phyloP scores from a whole-genome alignment of 2,888 invertebrate species.

The Acanthococcus lagerstroemiae region DNA sequence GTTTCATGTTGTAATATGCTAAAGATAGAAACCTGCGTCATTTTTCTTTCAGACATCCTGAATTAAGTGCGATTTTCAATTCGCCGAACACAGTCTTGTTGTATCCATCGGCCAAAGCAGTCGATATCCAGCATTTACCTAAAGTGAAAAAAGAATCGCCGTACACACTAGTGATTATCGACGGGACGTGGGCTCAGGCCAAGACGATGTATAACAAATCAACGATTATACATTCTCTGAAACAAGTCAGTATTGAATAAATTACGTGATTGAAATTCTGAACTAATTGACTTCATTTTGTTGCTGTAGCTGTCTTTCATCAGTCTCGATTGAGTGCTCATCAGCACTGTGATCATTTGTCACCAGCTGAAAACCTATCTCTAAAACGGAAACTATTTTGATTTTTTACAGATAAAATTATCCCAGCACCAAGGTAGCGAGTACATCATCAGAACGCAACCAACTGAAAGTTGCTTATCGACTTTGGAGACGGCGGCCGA shows the following conservation, averaged over 20 bases:
- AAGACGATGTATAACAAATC: constrained; percentile 82
- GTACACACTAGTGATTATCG: constrained; percentile 73
- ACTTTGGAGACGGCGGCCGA: constrained; percentile 79
- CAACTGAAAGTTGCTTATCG: constrained; percentile 81
- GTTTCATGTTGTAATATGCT: neutral
- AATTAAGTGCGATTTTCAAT: constrained; percentile 55
- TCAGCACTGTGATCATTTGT: no score
- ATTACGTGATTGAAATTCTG: neutral
- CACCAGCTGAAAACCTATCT: no score
- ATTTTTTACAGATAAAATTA: constrained; percentile 60
- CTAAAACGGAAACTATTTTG: no score
- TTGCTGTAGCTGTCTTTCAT: no score
- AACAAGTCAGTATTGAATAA: constrained; percentile 48
- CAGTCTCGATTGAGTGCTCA: no score
- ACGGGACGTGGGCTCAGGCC: constrained; percentile 95
- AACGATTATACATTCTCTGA: constrained; percentile 58
- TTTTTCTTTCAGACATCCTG: constrained; percentile 42
- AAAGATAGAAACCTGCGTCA: neutral
- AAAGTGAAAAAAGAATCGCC: constrained; percentile 41
- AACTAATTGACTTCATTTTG: no score
- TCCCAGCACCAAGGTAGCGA: constrained; percentile 61
- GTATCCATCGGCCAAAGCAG: constrained; percentile 67
- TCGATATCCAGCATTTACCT: constrained; percentile 53
- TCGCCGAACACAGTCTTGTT: constrained; percentile 61
- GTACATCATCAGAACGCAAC: constrained; percentile 88